A percentile compares a stretch with the other conserved stretches of the same genome.
These are phyloP conservation scores for Nephrotoma appendiculata DNA, from an alignment of 2,888 invertebrate genomes.

Conservation along the genomic window DNA sequence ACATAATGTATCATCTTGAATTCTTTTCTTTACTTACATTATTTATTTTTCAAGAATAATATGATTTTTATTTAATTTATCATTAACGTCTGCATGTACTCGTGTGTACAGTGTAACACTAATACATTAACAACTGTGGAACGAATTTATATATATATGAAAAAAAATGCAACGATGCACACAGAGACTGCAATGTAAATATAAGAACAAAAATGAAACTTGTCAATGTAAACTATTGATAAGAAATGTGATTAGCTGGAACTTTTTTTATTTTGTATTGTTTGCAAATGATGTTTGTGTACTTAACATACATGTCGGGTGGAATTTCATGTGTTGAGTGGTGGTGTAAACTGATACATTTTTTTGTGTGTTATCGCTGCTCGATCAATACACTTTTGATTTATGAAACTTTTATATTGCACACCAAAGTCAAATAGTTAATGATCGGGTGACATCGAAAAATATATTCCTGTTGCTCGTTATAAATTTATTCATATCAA, in stretches of 20 bases:
- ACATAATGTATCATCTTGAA: neutral
- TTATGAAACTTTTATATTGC: neutral
- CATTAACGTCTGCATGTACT: neutral
- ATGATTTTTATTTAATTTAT: neutral
- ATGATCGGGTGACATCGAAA: no score
- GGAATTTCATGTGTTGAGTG: neutral
- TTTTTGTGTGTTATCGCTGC: neutral
- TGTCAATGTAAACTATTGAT: neutral
- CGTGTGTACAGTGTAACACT: neutral
- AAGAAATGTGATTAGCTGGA: neutral
- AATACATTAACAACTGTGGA: neutral
- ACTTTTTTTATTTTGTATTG: neutral
- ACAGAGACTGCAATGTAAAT: neutral
- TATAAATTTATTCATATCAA: no score
- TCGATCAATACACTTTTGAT: neutral
- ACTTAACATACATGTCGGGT: neutral
- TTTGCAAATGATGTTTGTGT: neutral
- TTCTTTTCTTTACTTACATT: neutral
- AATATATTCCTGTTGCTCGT: no score
- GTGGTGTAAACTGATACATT: neutral
- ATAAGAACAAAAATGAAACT: neutral
- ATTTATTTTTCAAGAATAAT: neutral
- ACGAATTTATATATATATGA: neutral
- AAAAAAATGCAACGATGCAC: neutral
- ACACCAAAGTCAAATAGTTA: neutral